Evolutionary conservation across 1,140 invertebrate genomes (phyloP).

Genomic region (Drosophila pallidifrons): DNA sequence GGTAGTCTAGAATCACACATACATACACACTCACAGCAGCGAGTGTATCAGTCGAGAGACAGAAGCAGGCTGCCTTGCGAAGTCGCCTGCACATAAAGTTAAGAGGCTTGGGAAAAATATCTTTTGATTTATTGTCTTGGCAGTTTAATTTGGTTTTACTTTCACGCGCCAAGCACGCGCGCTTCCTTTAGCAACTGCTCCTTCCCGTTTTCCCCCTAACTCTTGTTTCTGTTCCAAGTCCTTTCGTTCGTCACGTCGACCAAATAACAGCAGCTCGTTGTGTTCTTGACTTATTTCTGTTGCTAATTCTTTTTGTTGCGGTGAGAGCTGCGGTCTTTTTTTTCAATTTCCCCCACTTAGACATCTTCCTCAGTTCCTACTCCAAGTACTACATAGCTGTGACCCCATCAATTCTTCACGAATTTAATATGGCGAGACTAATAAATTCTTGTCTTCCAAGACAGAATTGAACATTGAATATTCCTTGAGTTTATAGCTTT

Average conservation of each 20-base stretch:
- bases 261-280: slow-evolving; percentile 58
- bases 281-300: slow-evolving; percentile 57
- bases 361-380: slow-evolving; percentile 14
- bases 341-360: slow-evolving; percentile 43
- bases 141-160: slow-evolving; percentile 69
- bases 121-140: slow-evolving; percentile 73
- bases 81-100: slow-evolving; percentile 26
- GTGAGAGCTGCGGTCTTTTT: slow-evolving; percentile 21
- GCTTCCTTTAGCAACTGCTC: slow-evolving; percentile 6
- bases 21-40: background rate
- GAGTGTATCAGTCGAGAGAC: slow-evolving; percentile 24
- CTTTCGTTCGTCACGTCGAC: slow-evolving; percentile 60
- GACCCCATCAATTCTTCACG: slow-evolving; percentile 45
- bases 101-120: slow-evolving; percentile 41
- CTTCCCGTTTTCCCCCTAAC: background rate
- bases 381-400: slow-evolving; percentile 30
- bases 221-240: slow-evolving; percentile 8
- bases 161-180: slow-evolving; percentile 55
- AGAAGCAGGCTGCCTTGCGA: slow-evolving; percentile 1
- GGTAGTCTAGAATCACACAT: background rate
- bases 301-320: slow-evolving; percentile 53
- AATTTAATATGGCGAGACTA: slow-evolving; percentile 38
- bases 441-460: slow-evolving; percentile 8
- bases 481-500: background rate
- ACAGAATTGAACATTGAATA: background rate